Conservation (phyloP, 2,113 vertebrate species). For the Hypomesus transpacificus region DNA sequence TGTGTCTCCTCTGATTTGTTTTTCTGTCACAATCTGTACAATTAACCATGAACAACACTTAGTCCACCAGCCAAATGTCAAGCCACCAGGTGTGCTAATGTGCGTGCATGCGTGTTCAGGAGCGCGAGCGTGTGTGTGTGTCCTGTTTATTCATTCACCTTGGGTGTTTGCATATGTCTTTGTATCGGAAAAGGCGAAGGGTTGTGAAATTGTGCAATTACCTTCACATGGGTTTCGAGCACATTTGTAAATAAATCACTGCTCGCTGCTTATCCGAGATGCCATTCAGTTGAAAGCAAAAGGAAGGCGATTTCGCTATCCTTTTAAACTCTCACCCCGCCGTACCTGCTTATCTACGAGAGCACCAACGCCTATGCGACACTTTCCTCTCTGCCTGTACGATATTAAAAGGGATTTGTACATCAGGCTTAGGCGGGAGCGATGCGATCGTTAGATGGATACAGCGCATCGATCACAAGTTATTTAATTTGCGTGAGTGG, state of each 20-base stretch:
- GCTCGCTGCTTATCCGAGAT: conserved; percentile 22
- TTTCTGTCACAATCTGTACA: conserved; percentile 34
- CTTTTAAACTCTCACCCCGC: conserved; percentile 35
- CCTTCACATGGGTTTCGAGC: background rate
- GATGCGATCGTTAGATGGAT: conserved; percentile 43
- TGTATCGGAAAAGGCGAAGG: background rate
- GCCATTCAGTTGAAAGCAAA: background rate
- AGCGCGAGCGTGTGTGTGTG: background rate
- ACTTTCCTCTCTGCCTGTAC: conserved; percentile 14
- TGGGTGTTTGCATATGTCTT: conserved; percentile 26
- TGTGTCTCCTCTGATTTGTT: conserved; percentile 33
- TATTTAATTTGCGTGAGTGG: conserved; percentile 67
- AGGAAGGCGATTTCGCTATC: background rate
- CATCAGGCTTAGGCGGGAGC: conserved; percentile 23
- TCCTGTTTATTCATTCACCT: background rate
- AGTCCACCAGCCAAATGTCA: background rate
- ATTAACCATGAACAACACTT: conserved; percentile 21
- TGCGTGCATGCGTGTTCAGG: conserved; percentile 13
- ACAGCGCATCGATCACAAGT: conserved; percentile 50
- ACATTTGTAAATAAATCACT: conserved; percentile 21
- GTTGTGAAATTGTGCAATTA: background rate
- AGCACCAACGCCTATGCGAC: conserved; percentile 43
- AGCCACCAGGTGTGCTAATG: background rate
- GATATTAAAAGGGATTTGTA: conserved; percentile 37
- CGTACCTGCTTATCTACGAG: conserved; percentile 32